Percentiles rank a stretch among this genome's conserved stretches.
phyloP scores from a whole-genome alignment of 2,797 vertebrate genomes.

The Ateles fusciceps region DNA sequence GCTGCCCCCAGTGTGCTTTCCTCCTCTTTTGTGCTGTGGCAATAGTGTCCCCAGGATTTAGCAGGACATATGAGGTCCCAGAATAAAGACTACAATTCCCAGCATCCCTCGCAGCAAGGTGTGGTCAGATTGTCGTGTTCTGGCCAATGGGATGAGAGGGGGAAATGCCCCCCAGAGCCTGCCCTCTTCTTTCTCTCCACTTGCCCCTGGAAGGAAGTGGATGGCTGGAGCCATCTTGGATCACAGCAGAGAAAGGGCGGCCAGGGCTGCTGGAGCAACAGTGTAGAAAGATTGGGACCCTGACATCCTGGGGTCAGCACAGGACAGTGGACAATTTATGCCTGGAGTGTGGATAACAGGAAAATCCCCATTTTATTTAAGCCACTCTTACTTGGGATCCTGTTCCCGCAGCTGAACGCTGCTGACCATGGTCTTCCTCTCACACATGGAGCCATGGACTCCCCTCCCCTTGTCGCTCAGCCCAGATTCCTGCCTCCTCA shows the following conservation, averaged over 20 bases:
- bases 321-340: not conserved
- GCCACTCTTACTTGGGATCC: not conserved
- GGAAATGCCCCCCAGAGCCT: no score
- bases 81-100: not conserved
- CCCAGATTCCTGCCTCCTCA: not conserved
- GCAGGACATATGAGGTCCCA: not conserved
- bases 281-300: not conserved
- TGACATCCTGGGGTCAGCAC: not conserved
- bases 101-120: not conserved
- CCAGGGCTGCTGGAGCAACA: not conserved
- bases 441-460: not conserved
- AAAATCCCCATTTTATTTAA: not conserved
- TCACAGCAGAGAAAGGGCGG: not conserved
- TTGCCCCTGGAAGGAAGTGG: not conserved
- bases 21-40: not conserved
- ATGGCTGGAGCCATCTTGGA: no score
- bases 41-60: no score
- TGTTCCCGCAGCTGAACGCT: not conserved
- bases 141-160: not conserved
- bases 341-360: not conserved
- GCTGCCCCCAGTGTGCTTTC: no score
- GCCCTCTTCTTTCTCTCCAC: not conserved
- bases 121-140: not conserved
- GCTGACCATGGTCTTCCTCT: not conserved
- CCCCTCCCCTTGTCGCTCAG: not conserved